Conservation (phyloP, 2,113 vertebrate genomes). For the Cavia aperea region DNA sequence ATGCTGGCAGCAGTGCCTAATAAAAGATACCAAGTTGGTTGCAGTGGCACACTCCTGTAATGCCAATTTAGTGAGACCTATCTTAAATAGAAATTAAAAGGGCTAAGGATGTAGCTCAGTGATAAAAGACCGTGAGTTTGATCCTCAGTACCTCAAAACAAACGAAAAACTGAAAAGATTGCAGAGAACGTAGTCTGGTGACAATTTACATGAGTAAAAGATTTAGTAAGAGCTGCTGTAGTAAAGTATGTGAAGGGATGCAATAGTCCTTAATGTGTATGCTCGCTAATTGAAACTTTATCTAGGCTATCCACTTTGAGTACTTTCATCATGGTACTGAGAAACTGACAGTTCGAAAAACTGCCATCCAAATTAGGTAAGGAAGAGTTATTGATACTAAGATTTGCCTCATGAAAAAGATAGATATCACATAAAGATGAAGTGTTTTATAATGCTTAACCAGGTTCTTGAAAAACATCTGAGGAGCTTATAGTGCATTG, state of each 20-base stretch:
- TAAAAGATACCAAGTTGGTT: not conserved
- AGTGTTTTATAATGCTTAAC: not conserved
- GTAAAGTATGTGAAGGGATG: not conserved
- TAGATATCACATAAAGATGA: not conserved
- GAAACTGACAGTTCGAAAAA: slow-evolving; percentile 31
- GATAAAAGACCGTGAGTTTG: not conserved
- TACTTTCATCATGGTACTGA: slow-evolving; percentile 21
- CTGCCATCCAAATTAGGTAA: not conserved
- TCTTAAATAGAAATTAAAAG: not conserved
- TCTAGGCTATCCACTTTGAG: not conserved
- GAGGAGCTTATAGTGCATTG: not conserved
- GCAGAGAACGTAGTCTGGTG: not conserved
- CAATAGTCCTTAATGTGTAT: not conserved
- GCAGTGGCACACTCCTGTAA: not conserved
- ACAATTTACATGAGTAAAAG: not conserved
- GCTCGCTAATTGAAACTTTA: slow-evolving; percentile 1
- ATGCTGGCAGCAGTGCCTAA: not conserved
- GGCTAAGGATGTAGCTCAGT: not conserved
- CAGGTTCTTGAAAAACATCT: slow-evolving; percentile 26
- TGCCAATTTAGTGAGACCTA: not conserved
- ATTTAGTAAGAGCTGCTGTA: slow-evolving; percentile 19
- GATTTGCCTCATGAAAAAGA: slow-evolving; percentile 29
- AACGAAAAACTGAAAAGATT: not conserved
- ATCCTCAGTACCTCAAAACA: not conserved
- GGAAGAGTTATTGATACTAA: not conserved